Percentiles rank a stretch among this genome's conserved stretches.
Conservation (phyloP, 2,888 invertebrate genomes). For the Chalcis sispes region DNA sequence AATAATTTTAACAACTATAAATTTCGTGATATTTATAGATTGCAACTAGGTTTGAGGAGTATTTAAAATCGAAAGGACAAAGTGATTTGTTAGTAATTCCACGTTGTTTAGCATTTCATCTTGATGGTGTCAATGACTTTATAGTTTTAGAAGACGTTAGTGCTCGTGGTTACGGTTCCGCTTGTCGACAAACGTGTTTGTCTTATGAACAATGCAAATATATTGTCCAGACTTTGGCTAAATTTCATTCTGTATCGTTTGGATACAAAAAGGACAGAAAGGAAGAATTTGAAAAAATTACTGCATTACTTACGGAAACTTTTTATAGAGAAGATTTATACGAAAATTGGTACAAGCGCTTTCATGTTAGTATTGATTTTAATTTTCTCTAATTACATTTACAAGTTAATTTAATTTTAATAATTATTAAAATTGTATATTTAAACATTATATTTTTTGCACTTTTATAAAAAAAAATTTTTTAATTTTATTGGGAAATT, state of each 20-base stretch:
- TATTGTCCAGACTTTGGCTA: conserved; percentile 74
- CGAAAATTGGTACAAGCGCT: conserved; percentile 68
- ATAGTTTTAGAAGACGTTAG: conserved; percentile 75
- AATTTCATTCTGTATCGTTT: conserved; percentile 76
- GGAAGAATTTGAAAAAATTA: conserved; percentile 68
- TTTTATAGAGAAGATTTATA: conserved; percentile 65
- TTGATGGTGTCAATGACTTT: conserved; percentile 75
- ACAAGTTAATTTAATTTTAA: not conserved
- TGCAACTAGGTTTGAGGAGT: conserved; percentile 67
- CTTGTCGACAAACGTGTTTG: conserved; percentile 68
- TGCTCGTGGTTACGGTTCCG: conserved; percentile 69
- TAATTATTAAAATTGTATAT: not conserved
- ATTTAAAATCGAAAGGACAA: conserved; percentile 64
- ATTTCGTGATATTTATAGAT: conserved; percentile 60
- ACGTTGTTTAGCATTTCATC: conserved; percentile 68
- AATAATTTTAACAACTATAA: not conserved
- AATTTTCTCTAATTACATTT: too few relatives aligned
- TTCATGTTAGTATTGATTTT: too few relatives aligned
- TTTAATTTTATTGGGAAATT: too few relatives aligned
- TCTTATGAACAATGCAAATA: conserved; percentile 68
- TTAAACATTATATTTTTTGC: too few relatives aligned
- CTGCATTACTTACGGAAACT: conserved; percentile 67
- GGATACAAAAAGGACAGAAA: conserved; percentile 75
- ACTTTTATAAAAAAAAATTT: too few relatives aligned
- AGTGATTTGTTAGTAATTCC: conserved; percentile 64